phyloP scores from a whole-genome alignment of 2,888 invertebrate genomes.

The Tyria jacobaeae region DNA sequence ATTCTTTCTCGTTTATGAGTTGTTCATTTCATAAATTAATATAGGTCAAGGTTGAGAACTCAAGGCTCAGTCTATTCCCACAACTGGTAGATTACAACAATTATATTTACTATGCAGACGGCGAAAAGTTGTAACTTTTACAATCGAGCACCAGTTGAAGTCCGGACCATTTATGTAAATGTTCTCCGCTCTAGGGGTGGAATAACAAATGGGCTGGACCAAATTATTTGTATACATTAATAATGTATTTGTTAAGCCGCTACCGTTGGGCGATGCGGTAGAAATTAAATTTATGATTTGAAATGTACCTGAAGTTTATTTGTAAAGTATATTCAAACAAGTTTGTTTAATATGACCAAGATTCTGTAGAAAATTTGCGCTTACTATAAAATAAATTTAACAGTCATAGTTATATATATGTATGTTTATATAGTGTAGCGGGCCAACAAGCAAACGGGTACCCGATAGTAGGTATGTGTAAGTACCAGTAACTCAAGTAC shows the following conservation, averaged over 20 bases:
- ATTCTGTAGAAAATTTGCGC: too few relatives aligned
- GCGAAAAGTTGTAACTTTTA: slow-evolving; percentile 29
- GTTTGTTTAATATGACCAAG: not conserved
- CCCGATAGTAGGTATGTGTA: too few relatives aligned
- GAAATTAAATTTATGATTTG: slow-evolving; percentile 10
- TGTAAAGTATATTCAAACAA: not conserved
- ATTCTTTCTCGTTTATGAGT: not conserved
- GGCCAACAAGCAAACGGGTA: too few relatives aligned
- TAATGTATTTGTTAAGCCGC: slow-evolving; percentile 16
- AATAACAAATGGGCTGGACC: slow-evolving; percentile 18
- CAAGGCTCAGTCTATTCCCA: slow-evolving; percentile 2
- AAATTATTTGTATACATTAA: slow-evolving; percentile 22
- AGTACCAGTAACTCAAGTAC: too few relatives aligned
- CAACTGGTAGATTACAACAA: slow-evolving; percentile 26
- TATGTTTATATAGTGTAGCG: too few relatives aligned
- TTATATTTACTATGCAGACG: slow-evolving; percentile 33
- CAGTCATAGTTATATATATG: too few relatives aligned
- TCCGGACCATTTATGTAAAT: slow-evolving; percentile 37
- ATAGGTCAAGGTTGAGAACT: not conserved
- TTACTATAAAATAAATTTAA: too few relatives aligned
- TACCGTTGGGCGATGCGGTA: not conserved
- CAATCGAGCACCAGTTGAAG: slow-evolving; percentile 26
- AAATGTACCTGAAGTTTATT: not conserved
- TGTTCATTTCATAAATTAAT: not conserved
- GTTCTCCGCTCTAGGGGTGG: slow-evolving; percentile 14